Evolutionary conservation across 2,113 vertebrate genomes (phyloP).

Genomic region (Morone chrysops): DNA sequence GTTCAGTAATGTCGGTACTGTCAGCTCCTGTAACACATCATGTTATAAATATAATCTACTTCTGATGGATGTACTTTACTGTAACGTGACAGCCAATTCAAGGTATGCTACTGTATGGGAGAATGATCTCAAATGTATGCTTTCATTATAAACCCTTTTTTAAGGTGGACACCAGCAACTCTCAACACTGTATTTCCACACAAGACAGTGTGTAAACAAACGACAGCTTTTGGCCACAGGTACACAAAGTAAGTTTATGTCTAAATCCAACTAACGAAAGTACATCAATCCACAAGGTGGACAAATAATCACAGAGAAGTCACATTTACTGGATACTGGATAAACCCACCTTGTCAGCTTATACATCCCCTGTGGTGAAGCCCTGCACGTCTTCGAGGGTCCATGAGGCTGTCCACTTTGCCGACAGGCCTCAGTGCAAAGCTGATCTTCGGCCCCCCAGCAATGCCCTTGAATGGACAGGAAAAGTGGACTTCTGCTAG

Average conservation of each 20-base stretch:
- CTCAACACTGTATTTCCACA: neutral
- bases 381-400: slow-evolving; percentile 34
- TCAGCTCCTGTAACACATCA: slow-evolving; percentile 42
- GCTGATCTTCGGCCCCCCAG: slow-evolving; percentile 49
- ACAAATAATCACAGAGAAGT: slow-evolving; percentile 12
- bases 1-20: slow-evolving; percentile 36
- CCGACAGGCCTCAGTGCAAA: slow-evolving; percentile 52
- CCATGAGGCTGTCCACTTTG: slow-evolving; percentile 65
- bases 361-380: slow-evolving; percentile 66
- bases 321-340: slow-evolving; percentile 11
- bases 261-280: neutral
- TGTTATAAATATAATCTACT: slow-evolving; percentile 47
- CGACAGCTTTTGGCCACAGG: neutral
- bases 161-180: neutral
- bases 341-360: slow-evolving; percentile 74
- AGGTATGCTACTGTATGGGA: neutral
- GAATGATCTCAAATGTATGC: neutral
- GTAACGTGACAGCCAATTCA: slow-evolving; percentile 19
- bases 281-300: neutral
- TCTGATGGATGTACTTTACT: slow-evolving; percentile 34
- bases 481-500: slow-evolving; percentile 60
- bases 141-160: neutral
- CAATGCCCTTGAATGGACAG: slow-evolving; percentile 81
- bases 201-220: slow-evolving; percentile 21
- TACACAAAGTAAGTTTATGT: neutral